Base-by-base conservation (phyloP, 2,797 vertebrate genomes). In the Lithobates pipiens region DNA sequence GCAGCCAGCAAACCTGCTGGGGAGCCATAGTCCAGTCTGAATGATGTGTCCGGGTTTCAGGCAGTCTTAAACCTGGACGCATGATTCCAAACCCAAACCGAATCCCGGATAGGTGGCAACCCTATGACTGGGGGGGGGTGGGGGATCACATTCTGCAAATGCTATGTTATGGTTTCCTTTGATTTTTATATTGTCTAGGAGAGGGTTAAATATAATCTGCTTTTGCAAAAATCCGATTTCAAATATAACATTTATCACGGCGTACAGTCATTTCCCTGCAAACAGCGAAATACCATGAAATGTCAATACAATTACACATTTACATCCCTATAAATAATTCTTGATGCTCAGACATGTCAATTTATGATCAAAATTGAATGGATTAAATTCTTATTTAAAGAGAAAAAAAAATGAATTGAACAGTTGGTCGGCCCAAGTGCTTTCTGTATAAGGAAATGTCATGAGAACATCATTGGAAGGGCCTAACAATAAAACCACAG, bases 271-370 rank as follows among this genome's bases (percentile, higher is more conserved):
- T 80, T 57, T 54, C 36, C 46, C 36, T 34, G 54, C 68, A 71
- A 39, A 71, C 78, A 80, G 46, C 16, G 23, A 80, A 80, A 80
- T 80, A 72, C 68, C 78, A 72, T 71, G 50, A 80, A 80, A 80
- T 72, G 78, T 80, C 78, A 80, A 80, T 71, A 57, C 46, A 57
- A 61, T 80, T 71, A 71, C 68, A 18, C 68, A 80, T 80, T 80
- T 80, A 74, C 80, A 82, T 82, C n/a, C 34, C 80, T 63, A 75
- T 73, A 82, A 82, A 74, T 82, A 82, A 75, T 80, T 80, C 44
- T 71, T 5, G 32, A 72, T 57, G 68, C 68, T 34, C 68, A 80
- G 70, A 80, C 23, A 16, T 39, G 78, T 72, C 68, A 71, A 72
- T 80, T 80, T 61, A 80, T 46, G 32, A 72, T 71, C 68, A 80